Evolutionary conservation across 2,113 vertebrate species (phyloP).

Genomic region (Anseranas semipalmata): DNA sequence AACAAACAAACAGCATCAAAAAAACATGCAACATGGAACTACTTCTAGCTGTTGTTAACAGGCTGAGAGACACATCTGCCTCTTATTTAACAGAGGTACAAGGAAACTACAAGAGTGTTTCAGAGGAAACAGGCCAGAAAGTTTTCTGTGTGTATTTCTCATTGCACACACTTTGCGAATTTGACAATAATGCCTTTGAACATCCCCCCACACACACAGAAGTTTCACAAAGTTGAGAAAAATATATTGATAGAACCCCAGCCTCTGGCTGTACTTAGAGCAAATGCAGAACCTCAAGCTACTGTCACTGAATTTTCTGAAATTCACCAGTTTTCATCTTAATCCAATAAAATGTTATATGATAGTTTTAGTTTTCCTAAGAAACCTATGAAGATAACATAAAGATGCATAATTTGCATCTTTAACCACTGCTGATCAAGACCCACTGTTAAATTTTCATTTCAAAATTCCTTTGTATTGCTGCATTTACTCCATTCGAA

Average conservation of each 20-base stretch:
- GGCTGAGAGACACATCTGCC: neutral
- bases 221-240: neutral
- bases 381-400: neutral
- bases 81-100: neutral
- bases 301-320: neutral
- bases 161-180: neutral
- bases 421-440: neutral
- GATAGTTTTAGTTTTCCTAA: neutral
- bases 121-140: neutral
- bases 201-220: neutral
- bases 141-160: neutral
- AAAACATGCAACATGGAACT: neutral
- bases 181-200: neutral
- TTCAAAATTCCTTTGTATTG: neutral
- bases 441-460: neutral
- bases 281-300: neutral
- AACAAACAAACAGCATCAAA: rapidly evolving
- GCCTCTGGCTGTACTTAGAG: neutral
- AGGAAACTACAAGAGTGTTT: neutral
- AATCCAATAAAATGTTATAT: neutral
- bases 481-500: neutral
- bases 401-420: neutral
- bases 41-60: neutral
- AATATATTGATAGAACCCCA: neutral
- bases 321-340: neutral